Percentiles rank a stretch among this genome's conserved stretches.
Evolutionary conservation across 2,888 invertebrate genomes (phyloP).

Genomic region (Megastigmus dorsalis): DNA sequence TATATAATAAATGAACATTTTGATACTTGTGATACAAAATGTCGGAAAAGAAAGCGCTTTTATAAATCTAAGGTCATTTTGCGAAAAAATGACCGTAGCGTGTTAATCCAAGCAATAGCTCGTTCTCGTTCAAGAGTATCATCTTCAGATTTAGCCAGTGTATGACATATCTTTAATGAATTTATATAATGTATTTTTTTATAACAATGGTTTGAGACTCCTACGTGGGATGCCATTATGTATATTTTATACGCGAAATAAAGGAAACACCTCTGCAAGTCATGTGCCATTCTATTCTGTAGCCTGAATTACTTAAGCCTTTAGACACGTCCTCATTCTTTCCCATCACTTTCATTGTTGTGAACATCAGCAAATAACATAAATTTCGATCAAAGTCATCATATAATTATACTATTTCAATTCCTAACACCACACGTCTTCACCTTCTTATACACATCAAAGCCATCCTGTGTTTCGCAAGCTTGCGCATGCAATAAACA

Average conservation of each 20-base stretch:
- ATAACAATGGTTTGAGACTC: constrained; percentile 69
- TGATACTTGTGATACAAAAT: constrained; percentile 42
- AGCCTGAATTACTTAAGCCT: constrained; percentile 52
- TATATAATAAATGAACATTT: constrained; percentile 52
- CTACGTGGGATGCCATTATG: constrained; percentile 71
- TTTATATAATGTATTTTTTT: constrained; percentile 62
- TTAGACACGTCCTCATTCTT: constrained; percentile 21
- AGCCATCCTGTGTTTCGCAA: constrained; percentile 1
- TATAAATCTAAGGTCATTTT: constrained; percentile 39
- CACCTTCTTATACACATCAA: background rate
- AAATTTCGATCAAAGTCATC: constrained; percentile 7
- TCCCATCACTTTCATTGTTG: constrained; percentile 28
- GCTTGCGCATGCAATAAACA: constrained; percentile 24
- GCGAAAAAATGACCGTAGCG: constrained; percentile 37
- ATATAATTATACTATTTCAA: constrained; percentile 5
- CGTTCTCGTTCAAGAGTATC: constrained; percentile 58
- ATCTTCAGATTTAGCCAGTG: constrained; percentile 59
- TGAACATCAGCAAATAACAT: background rate
- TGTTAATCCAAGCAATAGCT: constrained; percentile 51
- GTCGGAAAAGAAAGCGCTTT: constrained; percentile 49
- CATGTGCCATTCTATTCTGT: constrained; percentile 54
- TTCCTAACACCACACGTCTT: background rate
- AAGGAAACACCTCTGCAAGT: constrained; percentile 67
- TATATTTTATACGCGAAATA: constrained; percentile 71
- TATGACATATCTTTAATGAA: constrained; percentile 59